Evolutionary conservation across 2,113 vertebrate species (phyloP).

Genomic region (Hypocryptadius cinnamomeus): DNA sequence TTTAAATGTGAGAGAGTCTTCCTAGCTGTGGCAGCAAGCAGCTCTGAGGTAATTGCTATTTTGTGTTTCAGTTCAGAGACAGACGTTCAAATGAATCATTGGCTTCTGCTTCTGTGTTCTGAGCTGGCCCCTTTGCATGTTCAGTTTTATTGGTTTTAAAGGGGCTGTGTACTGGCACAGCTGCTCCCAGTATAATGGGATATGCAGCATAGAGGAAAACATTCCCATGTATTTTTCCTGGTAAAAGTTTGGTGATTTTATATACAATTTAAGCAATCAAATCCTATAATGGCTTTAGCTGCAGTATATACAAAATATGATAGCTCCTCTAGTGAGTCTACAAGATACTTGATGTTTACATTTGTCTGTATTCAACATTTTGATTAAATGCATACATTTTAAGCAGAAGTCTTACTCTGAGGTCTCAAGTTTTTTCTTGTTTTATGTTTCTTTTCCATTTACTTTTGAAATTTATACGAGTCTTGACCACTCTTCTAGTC

Average conservation of each 20-base stretch:
- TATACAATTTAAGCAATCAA: background rate
- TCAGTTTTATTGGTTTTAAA: slow-evolving; percentile 1
- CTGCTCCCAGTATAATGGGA: background rate
- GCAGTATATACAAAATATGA: background rate
- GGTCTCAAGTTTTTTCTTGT: background rate
- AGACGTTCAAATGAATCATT: background rate
- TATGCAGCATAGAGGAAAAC: background rate
- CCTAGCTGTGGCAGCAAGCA: background rate
- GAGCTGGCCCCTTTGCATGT: background rate
- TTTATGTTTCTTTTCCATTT: background rate
- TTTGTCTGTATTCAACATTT: background rate
- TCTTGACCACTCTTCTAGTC: background rate
- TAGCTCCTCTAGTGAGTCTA: background rate
- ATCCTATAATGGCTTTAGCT: background rate
- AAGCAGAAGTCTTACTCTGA: background rate
- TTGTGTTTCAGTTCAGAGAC: slow-evolving; percentile 37
- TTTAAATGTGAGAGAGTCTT: background rate
- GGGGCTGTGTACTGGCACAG: background rate
- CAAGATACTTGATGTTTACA: background rate
- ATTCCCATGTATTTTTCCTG: background rate
- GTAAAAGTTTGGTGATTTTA: background rate
- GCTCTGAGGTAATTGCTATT: slow-evolving; percentile 42
- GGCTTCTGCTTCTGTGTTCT: background rate
- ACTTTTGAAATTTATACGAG: background rate
- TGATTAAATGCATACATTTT: background rate